Evolutionary conservation across 2,113 vertebrate species (phyloP).

Genomic region (Polypterus senegalus): DNA sequence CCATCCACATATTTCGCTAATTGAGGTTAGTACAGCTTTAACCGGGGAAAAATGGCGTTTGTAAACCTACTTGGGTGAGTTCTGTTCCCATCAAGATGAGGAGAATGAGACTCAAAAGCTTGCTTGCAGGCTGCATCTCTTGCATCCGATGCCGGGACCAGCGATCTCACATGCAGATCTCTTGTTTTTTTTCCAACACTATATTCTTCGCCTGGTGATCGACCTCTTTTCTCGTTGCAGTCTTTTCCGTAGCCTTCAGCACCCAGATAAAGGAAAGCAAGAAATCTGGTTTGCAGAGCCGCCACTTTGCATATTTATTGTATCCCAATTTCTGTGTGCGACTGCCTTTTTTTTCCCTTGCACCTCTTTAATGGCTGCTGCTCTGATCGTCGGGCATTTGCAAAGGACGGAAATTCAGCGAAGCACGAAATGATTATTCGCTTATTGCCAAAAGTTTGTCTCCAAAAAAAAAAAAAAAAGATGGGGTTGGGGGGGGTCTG

Average conservation of each 20-base stretch:
- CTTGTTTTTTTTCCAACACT: slow-evolving; percentile 23
- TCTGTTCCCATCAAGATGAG: slow-evolving; percentile 90
- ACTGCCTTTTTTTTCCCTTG: slow-evolving; percentile 23
- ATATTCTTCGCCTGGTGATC: slow-evolving; percentile 31
- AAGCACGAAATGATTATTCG: slow-evolving; percentile 33
- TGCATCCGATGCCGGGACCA: slow-evolving; percentile 51
- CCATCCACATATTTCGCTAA: slow-evolving; percentile 26
- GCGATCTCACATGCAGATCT: slow-evolving; percentile 62
- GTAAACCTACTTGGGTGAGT: slow-evolving; percentile 87
- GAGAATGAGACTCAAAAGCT: slow-evolving; percentile 78
- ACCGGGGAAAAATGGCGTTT: slow-evolving; percentile 53
- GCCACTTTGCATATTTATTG: slow-evolving; percentile 69
- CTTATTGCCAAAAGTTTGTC: slow-evolving; percentile 66
- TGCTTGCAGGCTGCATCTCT: slow-evolving; percentile 86
- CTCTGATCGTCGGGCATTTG: slow-evolving; percentile 33
- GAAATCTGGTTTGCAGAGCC: slow-evolving; percentile 47
- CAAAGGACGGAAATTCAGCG: slow-evolving; percentile 27
- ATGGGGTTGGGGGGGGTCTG: slow-evolving; percentile 28
- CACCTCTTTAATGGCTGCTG: slow-evolving; percentile 32
- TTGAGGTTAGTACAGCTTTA: slow-evolving; percentile 21
- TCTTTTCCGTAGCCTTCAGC: slow-evolving; percentile 41
- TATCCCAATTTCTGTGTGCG: slow-evolving; percentile 38
- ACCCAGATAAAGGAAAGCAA: slow-evolving; percentile 49
- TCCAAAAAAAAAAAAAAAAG: slow-evolving; percentile 20
- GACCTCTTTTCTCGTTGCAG: slow-evolving; percentile 28